A percentile compares a stretch with the other conserved stretches of the same genome.
Conservation (phyloP, 2,888 invertebrate genomes). For the Celastrina argiolus region DNA sequence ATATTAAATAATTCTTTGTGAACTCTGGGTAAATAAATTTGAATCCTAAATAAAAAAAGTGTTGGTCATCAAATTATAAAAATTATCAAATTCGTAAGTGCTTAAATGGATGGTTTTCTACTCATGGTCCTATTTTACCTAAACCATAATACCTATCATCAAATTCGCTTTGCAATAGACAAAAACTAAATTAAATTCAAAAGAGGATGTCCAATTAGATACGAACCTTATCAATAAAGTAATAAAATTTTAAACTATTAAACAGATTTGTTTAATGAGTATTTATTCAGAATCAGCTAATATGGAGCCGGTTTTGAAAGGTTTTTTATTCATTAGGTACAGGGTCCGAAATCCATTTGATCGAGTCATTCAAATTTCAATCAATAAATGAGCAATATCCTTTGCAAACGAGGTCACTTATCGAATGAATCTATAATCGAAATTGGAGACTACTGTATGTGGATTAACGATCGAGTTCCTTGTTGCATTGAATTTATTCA, state of each 20-base stretch:
- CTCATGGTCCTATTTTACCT: not conserved
- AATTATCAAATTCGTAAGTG: too few relatives aligned
- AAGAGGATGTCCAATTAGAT: conserved; percentile 9
- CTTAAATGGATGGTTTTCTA: too few relatives aligned
- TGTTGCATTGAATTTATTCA: conserved; percentile 39
- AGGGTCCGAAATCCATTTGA: conserved; percentile 41
- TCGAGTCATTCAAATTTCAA: conserved; percentile 57
- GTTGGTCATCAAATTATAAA: not conserved
- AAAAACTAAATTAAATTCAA: not conserved
- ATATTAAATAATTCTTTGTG: too few relatives aligned
- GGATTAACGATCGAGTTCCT: conserved; percentile 67
- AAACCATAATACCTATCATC: not conserved
- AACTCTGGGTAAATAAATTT: too few relatives aligned
- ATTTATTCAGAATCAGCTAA: conserved; percentile 7
- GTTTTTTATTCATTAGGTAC: conserved; percentile 18
- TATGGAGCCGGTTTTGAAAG: conserved; percentile 14
- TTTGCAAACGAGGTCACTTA: conserved; percentile 73
- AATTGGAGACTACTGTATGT: conserved; percentile 66
- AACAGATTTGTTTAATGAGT: conserved; percentile 16
- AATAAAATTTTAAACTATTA: conserved; percentile 21
- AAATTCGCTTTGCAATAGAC: not conserved
- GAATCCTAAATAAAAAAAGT: too few relatives aligned
- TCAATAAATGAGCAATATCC: conserved; percentile 74
- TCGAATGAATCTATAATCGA: conserved; percentile 75
- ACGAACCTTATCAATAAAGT: conserved; percentile 21